Evolutionary conservation across 1,140 invertebrate species (phyloP).

Genomic region (Lysiphlebus fabarum): DNA sequence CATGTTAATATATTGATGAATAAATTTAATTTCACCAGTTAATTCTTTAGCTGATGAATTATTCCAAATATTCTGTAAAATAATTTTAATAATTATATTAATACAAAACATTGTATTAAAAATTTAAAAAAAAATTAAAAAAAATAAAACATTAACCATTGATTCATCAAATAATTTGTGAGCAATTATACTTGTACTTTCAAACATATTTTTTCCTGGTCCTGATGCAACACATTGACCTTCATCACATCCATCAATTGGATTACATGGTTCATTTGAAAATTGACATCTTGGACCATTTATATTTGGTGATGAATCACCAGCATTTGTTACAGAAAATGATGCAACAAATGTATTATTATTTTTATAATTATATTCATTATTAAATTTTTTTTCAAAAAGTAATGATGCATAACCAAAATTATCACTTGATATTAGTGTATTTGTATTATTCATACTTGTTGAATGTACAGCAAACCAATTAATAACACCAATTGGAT

Average conservation of each 20-base stretch:
- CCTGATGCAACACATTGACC: slow-evolving; percentile 83
- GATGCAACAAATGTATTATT: slow-evolving; percentile 78
- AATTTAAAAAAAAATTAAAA: not conserved
- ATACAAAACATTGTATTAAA: slow-evolving; percentile 12
- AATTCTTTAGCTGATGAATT: too few species aligned
- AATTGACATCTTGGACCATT: slow-evolving; percentile 76
- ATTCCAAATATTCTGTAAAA: not conserved
- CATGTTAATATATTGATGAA: too few species aligned
- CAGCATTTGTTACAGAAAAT: slow-evolving; percentile 86
- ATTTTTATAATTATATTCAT: slow-evolving; percentile 37
- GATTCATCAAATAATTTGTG: slow-evolving; percentile 72
- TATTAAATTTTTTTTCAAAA: slow-evolving; percentile 78
- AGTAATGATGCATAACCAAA: slow-evolving; percentile 85
- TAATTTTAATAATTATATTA: not conserved
- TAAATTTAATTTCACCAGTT: too few species aligned
- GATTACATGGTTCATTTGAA: slow-evolving; percentile 73
- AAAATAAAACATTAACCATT: slow-evolving; percentile 62
- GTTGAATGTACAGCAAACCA: slow-evolving; percentile 94
- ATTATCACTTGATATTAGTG: slow-evolving; percentile 85
- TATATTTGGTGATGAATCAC: slow-evolving; percentile 90
- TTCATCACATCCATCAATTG: slow-evolving; percentile 69
- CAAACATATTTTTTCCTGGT: slow-evolving; percentile 84
- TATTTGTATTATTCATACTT: slow-evolving; percentile 94
- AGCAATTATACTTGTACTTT: slow-evolving; percentile 88
- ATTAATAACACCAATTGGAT: slow-evolving; percentile 72